Conservation (phyloP, 2,888 invertebrate genomes). For the Cosmorhoe ocellata region DNA sequence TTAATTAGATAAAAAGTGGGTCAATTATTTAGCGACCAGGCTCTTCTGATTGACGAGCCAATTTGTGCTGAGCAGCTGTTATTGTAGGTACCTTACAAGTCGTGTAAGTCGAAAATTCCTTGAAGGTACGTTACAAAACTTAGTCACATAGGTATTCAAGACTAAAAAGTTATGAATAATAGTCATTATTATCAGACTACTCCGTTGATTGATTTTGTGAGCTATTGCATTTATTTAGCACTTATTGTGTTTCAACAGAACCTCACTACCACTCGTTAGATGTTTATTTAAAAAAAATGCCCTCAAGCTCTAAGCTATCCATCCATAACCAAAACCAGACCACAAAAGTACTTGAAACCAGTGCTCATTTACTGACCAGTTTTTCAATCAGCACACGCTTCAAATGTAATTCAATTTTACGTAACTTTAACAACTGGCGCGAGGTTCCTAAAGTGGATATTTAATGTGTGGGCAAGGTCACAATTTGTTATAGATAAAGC, state of each 20-base stretch:
- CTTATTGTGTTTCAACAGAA: too few relatives aligned
- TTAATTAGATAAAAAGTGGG: slow-evolving; percentile 4
- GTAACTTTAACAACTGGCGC: slow-evolving; percentile 65
- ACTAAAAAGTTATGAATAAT: too few relatives aligned
- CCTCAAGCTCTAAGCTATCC: too few relatives aligned
- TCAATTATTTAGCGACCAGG: slow-evolving; percentile 3
- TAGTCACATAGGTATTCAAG: too few relatives aligned
- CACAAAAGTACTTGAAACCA: slow-evolving; percentile 34
- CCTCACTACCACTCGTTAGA: too few relatives aligned
- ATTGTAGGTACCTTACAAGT: background rate
- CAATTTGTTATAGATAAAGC: slow-evolving; percentile 42
- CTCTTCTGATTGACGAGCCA: slow-evolving; percentile 8
- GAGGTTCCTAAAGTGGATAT: slow-evolving; percentile 62
- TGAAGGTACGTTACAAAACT: too few relatives aligned
- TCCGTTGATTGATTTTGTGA: too few relatives aligned
- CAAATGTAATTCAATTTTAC: slow-evolving; percentile 59
- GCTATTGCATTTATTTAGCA: too few relatives aligned
- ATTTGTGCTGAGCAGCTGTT: slow-evolving; percentile 15
- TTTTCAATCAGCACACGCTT: slow-evolving; percentile 53
- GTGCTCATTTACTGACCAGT: slow-evolving; percentile 61
- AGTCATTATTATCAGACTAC: too few relatives aligned
- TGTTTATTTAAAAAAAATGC: too few relatives aligned
- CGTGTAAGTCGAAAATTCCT: too few relatives aligned
- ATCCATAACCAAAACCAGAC: slow-evolving; percentile 2
- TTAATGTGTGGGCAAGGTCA: slow-evolving; percentile 64